Evolutionary conservation across 2,888 invertebrate genomes (phyloP), one percentile per base, ranked within the genome.

Genomic region (Cinara cedri): DNA sequence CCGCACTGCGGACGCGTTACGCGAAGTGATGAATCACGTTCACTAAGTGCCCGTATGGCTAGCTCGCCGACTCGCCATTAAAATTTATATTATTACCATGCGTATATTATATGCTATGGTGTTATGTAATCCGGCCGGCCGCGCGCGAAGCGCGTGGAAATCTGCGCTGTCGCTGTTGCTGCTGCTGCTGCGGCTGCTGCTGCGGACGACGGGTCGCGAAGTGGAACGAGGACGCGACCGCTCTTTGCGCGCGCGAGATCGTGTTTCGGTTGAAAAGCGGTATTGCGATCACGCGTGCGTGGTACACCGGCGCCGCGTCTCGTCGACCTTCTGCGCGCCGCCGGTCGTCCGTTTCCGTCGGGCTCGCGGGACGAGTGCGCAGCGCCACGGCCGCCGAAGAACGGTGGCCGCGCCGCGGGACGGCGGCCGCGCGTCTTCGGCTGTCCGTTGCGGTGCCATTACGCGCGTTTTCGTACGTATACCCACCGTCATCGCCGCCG

Each of bases 211-310:
- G 34, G 34, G 34, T 21, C 51, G 63, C 74, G 63, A 75, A 75
- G 74, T 75, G 63, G 74, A 75, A 75, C 74, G 74, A 75, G 74
- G 74, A 65, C 74, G 19, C 66, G 72, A 1, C 62, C 65, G n/a
- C 49, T n/a, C 65, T 60, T 72, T 19, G 54, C 11, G 9, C 44
- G 9, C 44, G 62, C 63, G 34, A 72, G 49, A 72, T 62, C 74
- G 51, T 62, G 72, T 72, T 63, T 42, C 21, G 34, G 26, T 8
- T 14, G 46, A 72, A 57, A 71, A 57, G 44, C 34, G 51, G 51
- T 44, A 42, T 19, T 16, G 44, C 19, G 63, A 46, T 16, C 14
- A 34, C 13, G 34, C 24, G 72, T 24, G 65, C 26, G 49, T 49
- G 24, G 62, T 26, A 9, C 42, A n/a, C 62, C 42, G 24, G 9